These are phyloP conservation scores for Ursus arctos DNA, from an alignment of 2,113 vertebrate species.

Conservation along the genomic window DNA sequence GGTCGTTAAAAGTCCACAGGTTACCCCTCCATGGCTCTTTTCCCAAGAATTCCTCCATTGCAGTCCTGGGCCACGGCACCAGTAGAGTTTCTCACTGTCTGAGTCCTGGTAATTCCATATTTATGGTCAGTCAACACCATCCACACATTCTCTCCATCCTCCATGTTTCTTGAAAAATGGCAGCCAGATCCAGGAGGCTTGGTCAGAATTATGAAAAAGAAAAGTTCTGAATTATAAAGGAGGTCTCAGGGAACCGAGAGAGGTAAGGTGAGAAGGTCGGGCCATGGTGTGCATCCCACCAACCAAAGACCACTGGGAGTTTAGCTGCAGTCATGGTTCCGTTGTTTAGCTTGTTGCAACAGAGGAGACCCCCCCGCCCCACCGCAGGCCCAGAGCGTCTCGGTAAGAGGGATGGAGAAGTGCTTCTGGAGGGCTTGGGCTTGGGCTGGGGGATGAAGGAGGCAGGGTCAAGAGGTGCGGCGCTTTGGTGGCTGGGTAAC, in stretches of 20 bases:
- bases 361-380: no score
- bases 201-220: background rate
- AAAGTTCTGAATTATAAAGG: background rate
- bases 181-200: background rate
- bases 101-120: background rate
- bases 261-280: background rate
- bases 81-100: background rate
- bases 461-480: background rate
- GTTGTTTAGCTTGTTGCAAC: fast-evolving
- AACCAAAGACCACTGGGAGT: background rate
- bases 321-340: background rate
- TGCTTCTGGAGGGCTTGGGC: background rate
- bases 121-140: no score
- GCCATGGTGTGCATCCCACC: no score
- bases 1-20: background rate
- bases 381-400: fast-evolving
- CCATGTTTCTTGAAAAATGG: background rate
- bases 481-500: background rate
- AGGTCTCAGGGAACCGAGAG: background rate
- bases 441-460: background rate
- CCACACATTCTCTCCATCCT: background rate
- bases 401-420: fast-evolving
- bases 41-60: background rate
- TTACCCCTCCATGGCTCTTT: background rate
- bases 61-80: background rate